Evolutionary conservation across 2,113 vertebrate species (phyloP), one percentile per base, ranked within the genome.

Genomic region (Acanthochromis polyacanthus): DNA sequence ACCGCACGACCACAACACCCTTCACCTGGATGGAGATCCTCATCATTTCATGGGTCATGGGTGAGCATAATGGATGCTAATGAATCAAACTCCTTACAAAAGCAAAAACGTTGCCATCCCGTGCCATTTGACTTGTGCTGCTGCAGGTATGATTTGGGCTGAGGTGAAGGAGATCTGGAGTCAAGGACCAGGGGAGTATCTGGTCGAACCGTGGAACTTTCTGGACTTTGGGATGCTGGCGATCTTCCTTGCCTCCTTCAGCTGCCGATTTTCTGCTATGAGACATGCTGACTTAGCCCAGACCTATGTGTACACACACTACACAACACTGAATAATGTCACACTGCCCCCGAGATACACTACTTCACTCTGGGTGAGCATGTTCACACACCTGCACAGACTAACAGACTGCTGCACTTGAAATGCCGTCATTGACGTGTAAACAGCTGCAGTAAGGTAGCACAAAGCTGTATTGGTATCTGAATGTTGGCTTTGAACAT

Each of bases 91-190:
- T 36, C 10, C 14, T 55, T 6, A 51, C n/a, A 20, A 15, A 40
- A 28, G 10, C 30, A 45, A 16, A 28, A 25, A 16, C 19, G 2
- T 14, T 19, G 16, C 20, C 63, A n/a, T 32, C 23, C 5, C 51
- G 15, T 15, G 6, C 19, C 10, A 15, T 48, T 10, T 78, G 23
- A 46, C 2, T 1, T 57, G 45, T 82, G 30, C 30, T 14, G 19
- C 64, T 71, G 45, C 72, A 99, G 98, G 98, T 53, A 99, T 99
- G 98, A 98, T 99, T 94, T 99, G 98, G 98, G 96, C 97, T 4
- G 98, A 99, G 88, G 99, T 98, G 91, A 99, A 99, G 93, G 98
- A 99, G 93, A 99, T 99, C 81, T 99, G 98, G 98, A 96, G 96
- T 69, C 97, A 98, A 83, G 98, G 98, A 57, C 98, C 97, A 12